phyloP scores from a whole-genome alignment of 2,888 invertebrate genomes.

The Amitus sp. region DNA sequence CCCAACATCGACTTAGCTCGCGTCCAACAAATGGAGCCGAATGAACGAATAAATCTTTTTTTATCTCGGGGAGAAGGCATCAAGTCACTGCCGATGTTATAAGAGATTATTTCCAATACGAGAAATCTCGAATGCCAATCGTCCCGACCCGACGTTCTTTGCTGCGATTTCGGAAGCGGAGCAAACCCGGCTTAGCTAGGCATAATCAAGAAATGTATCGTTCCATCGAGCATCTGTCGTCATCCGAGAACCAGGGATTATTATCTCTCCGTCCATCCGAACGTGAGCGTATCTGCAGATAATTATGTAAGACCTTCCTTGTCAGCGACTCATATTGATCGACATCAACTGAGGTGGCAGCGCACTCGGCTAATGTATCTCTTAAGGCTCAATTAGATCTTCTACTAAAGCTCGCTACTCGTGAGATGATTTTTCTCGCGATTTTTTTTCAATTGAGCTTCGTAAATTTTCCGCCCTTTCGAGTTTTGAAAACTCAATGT shows the following conservation, averaged over 20 bases:
- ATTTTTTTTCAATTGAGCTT: constrained; percentile 27
- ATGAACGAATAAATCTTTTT: too few relatives aligned
- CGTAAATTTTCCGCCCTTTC: too few relatives aligned
- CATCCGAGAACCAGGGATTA: constrained; percentile 38
- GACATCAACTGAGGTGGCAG: constrained; percentile 23
- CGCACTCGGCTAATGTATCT: constrained; percentile 35
- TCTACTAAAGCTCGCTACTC: too few relatives aligned
- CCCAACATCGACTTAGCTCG: too few relatives aligned
- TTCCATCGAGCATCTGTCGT: constrained; percentile 37
- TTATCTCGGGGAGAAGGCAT: constrained; percentile 19
- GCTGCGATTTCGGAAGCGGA: constrained; percentile 40
- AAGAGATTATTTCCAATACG: constrained; percentile 39
- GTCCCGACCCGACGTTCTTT: constrained; percentile 25
- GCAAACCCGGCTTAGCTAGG: constrained; percentile 46
- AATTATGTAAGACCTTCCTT: constrained; percentile 31
- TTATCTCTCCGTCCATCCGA: constrained; percentile 41
- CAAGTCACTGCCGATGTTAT: constrained; percentile 33
- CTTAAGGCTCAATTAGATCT: constrained; percentile 33
- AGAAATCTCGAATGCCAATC: constrained; percentile 26
- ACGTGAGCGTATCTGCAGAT: constrained; percentile 36
- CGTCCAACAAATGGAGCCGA: background rate
- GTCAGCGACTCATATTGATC: constrained; percentile 32
- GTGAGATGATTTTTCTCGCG: too few relatives aligned
- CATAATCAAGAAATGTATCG: constrained; percentile 41
- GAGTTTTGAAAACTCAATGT: too few relatives aligned